Evolutionary conservation across 2,888 invertebrate species (phyloP).

Genomic region (Eristalis pertinax): DNA sequence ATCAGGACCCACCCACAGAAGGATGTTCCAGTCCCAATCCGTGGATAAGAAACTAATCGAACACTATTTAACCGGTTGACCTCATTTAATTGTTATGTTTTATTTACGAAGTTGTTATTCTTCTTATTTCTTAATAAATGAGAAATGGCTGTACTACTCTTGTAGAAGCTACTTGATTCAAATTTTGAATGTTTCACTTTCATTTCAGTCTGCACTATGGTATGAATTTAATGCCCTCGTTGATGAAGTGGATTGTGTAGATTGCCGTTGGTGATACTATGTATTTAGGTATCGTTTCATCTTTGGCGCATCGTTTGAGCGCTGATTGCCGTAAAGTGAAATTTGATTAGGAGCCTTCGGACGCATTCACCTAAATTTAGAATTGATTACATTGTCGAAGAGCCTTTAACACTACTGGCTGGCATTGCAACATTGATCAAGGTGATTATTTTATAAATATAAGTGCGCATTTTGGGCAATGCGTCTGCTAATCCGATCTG

Average conservation of each 20-base stretch:
- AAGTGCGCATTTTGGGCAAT: too few species aligned
- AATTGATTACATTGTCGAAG: not conserved
- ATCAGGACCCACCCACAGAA: constrained; percentile 81
- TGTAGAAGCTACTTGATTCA: not conserved
- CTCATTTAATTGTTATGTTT: not conserved
- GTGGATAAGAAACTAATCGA: not conserved
- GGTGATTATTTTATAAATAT: not conserved
- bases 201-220: not conserved
- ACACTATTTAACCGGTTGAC: not conserved
- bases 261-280: not conserved
- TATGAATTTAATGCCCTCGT: not conserved
- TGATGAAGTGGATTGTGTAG: not conserved
- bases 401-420: not conserved
- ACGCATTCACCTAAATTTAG: not conserved
- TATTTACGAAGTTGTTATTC: not conserved
- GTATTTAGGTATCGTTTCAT: not conserved
- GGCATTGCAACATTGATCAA: not conserved
- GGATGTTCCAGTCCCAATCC: constrained; percentile 53
- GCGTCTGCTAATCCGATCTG: too few species aligned
- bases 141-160: constrained; percentile 2
- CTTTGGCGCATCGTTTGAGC: not conserved
- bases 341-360: not conserved
- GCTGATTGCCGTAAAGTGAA: not conserved
- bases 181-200: not conserved
- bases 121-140: not conserved